A percentile compares a stretch with the other conserved stretches of the same genome.
These are phyloP conservation scores for Microcebus tavaratra DNA, from an alignment of 2,113 vertebrate species.

Conservation along the genomic window DNA sequence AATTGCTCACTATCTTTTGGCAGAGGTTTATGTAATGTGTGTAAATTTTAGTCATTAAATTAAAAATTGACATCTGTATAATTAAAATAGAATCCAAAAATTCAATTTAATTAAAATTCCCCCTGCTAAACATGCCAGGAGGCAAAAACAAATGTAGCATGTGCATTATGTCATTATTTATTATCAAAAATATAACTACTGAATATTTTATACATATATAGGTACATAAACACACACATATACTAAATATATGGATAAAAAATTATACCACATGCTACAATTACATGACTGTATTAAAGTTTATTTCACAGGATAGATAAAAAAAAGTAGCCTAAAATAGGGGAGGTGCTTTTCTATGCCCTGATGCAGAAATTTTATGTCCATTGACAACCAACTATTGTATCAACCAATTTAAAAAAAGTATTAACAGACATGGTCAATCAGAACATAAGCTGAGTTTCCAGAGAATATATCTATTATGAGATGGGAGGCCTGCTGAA, in stretches of 20 bases:
- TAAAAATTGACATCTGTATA: not conserved
- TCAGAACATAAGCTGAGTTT: not conserved
- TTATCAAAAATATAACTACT: too few relatives aligned
- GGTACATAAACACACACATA: not conserved
- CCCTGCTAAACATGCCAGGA: not conserved
- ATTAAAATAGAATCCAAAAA: slow-evolving; percentile 43
- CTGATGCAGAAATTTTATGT: not conserved
- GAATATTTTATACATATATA: not conserved
- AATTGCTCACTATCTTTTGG: slow-evolving; percentile 11
- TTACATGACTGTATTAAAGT: not conserved
- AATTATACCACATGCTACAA: not conserved
- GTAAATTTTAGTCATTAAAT: slow-evolving; percentile 33
- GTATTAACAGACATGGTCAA: not conserved
- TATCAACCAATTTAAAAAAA: not conserved
- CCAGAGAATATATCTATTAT: not conserved
- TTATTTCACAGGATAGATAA: not conserved
- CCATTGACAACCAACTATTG: not conserved
- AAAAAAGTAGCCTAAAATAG: not conserved
- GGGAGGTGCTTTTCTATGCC: not conserved
- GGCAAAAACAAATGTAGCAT: not conserved
- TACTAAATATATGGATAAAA: not conserved
- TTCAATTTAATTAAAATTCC: slow-evolving; percentile 16
- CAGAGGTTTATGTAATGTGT: not conserved
- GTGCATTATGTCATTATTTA: not conserved
- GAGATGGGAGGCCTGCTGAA: not conserved